These are phyloP conservation scores for Apoda limacodes DNA, from an alignment of 2,888 invertebrate species.

Conservation along the genomic window DNA sequence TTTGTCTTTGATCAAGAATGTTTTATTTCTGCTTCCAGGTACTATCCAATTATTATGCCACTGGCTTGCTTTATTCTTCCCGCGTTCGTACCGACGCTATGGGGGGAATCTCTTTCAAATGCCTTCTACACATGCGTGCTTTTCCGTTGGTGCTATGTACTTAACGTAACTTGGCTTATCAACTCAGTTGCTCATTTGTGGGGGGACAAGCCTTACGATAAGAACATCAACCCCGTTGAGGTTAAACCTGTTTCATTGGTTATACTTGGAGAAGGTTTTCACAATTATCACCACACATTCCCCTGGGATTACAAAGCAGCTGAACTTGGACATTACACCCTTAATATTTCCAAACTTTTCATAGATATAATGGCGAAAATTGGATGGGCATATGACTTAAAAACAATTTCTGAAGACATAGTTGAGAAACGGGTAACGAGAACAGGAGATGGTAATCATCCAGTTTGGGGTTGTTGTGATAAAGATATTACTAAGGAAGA, in stretches of 20 bases:
- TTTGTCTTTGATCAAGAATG: no score
- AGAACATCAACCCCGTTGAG: constrained; percentile 78
- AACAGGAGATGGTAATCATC: constrained; percentile 82
- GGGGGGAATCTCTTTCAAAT: constrained; percentile 79
- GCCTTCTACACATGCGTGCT: constrained; percentile 77
- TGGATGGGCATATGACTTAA: constrained; percentile 90
- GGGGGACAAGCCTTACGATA: constrained; percentile 80
- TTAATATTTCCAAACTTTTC: constrained; percentile 81
- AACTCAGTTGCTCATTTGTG: constrained; percentile 91
- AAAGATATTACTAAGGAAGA: no score
- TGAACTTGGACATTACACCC: constrained; percentile 78
- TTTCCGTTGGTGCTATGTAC: constrained; percentile 81
- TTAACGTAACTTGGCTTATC: constrained; percentile 91
- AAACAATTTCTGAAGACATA: constrained; percentile 79
- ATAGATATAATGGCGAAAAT: constrained; percentile 85
- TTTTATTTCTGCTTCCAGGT: constrained; percentile 64
- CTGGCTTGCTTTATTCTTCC: constrained; percentile 83
- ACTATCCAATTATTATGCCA: constrained; percentile 81
- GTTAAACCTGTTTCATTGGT: constrained; percentile 75
- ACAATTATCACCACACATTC: constrained; percentile 89
- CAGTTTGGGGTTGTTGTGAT: no score
- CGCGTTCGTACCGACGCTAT: constrained; percentile 78
- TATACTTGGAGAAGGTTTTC: constrained; percentile 85
- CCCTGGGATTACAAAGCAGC: constrained; percentile 89
- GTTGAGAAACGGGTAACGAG: constrained; percentile 76